These are phyloP conservation scores for Xiphias gladius DNA, from an alignment of 2,113 vertebrate genomes.

Conservation along the genomic window DNA sequence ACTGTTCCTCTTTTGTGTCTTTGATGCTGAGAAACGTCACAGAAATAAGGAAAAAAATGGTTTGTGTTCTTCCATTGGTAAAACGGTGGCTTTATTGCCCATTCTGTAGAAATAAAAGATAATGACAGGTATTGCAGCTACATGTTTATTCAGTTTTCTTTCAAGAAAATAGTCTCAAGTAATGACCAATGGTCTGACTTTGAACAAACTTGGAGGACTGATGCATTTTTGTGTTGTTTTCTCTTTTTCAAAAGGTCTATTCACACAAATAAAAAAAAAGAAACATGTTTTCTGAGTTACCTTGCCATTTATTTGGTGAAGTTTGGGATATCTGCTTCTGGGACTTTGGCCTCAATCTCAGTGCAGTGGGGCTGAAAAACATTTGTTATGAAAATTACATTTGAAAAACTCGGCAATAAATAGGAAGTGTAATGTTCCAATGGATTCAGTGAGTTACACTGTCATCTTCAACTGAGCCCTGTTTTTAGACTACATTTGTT, in stretches of 20 bases:
- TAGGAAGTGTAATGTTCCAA: no score
- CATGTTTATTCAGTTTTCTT: background rate
- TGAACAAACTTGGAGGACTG: background rate
- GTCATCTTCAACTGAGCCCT: background rate
- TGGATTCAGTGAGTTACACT: no score
- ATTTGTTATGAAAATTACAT: constrained; percentile 4
- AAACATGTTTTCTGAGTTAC: no score
- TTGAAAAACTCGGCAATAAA: background rate
- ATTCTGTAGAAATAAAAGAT: constrained; percentile 6
- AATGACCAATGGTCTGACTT: background rate
- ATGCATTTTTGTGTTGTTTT: background rate
- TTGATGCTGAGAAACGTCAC: constrained; percentile 13
- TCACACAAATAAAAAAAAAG: background rate
- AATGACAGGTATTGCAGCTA: background rate
- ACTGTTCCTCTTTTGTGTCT: constrained; percentile 2
- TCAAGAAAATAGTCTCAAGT: background rate
- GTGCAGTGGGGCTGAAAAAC: background rate
- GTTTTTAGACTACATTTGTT: background rate
- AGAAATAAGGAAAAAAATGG: constrained; percentile 17
- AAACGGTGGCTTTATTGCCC: background rate
- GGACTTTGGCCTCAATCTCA: background rate
- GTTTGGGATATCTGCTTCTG: constrained; percentile 5
- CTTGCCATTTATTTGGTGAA: background rate
- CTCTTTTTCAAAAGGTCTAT: background rate
- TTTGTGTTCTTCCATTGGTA: constrained; percentile 26